Evolutionary conservation across 2,888 invertebrate genomes (phyloP).

Genomic region (Calliphora vomitoria): DNA sequence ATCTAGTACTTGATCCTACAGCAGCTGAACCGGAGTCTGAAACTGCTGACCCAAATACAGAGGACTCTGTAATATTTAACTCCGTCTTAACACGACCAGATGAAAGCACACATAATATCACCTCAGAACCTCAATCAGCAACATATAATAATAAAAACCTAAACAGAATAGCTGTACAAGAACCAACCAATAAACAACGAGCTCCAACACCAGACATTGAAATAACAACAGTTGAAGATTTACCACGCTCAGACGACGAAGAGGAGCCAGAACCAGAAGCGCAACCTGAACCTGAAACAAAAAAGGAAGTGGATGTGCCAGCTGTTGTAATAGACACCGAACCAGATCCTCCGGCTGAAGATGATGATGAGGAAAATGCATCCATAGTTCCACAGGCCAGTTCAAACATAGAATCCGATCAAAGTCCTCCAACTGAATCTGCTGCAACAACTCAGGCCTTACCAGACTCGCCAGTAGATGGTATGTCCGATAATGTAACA

Average conservation of each 20-base stretch:
- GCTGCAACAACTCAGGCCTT: conserved; percentile 78
- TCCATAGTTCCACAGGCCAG: conserved; percentile 56
- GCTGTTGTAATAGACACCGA: conserved; percentile 71
- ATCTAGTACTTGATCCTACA: conserved; percentile 82
- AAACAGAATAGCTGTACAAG: conserved; percentile 80
- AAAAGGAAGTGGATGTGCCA: conserved; percentile 54
- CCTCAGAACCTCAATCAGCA: conserved; percentile 83
- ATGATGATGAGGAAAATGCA: conserved; percentile 65
- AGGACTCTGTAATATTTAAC: conserved; percentile 80
- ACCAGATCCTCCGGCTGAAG: conserved; percentile 58
- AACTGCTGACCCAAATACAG: conserved; percentile 44
- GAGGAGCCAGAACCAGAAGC: conserved; percentile 81
- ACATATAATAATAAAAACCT: conserved; percentile 70
- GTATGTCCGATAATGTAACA: conserved; percentile 74
- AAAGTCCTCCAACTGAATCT: conserved; percentile 81
- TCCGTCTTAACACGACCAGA: conserved; percentile 82
- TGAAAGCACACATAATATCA: conserved; percentile 83
- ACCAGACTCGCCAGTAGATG: conserved; percentile 77
- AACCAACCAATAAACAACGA: conserved; percentile 77
- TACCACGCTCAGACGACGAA: conserved; percentile 84
- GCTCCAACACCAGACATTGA: conserved; percentile 84
- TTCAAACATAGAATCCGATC: conserved; percentile 77
- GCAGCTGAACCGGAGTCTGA: conserved; percentile 49
- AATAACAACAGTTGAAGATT: conserved; percentile 84
- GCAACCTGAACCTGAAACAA: conserved; percentile 69